phyloP scores from a whole-genome alignment of 1,140 invertebrate genomes.

The Brachionus angularis region DNA sequence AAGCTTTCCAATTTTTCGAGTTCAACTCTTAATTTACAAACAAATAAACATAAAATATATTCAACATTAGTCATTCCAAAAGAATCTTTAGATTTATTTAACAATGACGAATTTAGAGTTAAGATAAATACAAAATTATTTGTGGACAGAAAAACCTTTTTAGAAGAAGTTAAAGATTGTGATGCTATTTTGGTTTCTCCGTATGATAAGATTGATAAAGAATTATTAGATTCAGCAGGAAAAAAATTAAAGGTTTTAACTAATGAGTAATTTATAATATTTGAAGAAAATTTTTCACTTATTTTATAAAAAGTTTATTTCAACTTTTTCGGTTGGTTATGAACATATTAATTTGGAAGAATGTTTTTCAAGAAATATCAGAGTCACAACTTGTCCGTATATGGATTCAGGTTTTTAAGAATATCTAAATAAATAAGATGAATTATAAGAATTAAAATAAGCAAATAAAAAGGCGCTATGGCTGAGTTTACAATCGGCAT shows the following conservation, averaged over 20 bases:
- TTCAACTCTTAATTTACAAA: no score
- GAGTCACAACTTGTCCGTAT: constrained; percentile 74
- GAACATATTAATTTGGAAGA: constrained; percentile 61
- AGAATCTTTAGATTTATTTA: no score
- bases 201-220: neutral
- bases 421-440: no score
- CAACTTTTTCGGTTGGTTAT: constrained; percentile 81
- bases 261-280: no score
- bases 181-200: neutral
- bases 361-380: constrained; percentile 54
- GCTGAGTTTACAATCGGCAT: constrained; percentile 80
- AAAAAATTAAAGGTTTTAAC: neutral
- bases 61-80: no score
- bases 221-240: neutral
- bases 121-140: neutral
- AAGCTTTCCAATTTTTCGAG: no score
- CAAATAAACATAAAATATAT: no score
- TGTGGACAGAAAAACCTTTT: neutral
- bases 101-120: neutral
- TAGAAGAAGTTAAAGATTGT: neutral
- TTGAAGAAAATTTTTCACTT: no score
- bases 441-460: no score
- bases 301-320: constrained; percentile 66
- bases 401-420: constrained; percentile 59
- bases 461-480: no score